Conservation (phyloP, 2,888 invertebrate species). For the Slavum lentiscoides region DNA sequence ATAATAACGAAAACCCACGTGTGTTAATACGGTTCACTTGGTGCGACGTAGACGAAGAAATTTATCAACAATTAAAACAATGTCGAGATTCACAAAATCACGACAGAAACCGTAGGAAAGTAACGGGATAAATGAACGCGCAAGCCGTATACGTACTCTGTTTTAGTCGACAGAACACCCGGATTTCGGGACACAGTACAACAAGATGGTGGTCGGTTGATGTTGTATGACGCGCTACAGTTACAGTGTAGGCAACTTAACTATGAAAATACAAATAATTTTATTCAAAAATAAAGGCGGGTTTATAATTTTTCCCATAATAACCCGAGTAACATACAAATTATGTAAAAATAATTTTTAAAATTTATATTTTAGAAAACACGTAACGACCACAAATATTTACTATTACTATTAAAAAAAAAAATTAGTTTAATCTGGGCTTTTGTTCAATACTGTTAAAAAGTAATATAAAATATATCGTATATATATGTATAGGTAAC, state of each 20-base stretch:
- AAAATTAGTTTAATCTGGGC: too few species aligned
- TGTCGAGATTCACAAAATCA: neutral
- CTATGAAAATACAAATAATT: neutral
- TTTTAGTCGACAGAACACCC: neutral
- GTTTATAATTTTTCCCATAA: neutral
- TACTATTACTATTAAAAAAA: too few species aligned
- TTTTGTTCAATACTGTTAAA: too few species aligned
- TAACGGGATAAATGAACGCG: neutral
- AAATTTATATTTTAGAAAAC: too few species aligned
- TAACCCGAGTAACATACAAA: too few species aligned
- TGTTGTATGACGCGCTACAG: slow-evolving; percentile 41
- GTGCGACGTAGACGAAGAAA: neutral
- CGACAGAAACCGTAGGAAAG: neutral
- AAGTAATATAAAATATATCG: too few species aligned
- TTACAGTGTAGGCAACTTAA: slow-evolving; percentile 32
- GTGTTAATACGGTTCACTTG: neutral
- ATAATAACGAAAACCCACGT: neutral
- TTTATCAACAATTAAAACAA: neutral
- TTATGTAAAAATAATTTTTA: too few species aligned
- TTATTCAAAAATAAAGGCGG: neutral
- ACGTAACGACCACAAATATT: too few species aligned
- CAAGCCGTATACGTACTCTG: neutral
- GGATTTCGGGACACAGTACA: neutral
- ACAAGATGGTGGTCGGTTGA: slow-evolving; percentile 40
- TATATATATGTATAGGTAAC: too few species aligned